A percentile compares a stretch with the other conserved stretches of the same genome.
phyloP scores from a whole-genome alignment of 2,797 vertebrate genomes.

The Leuciscus waleckii region DNA sequence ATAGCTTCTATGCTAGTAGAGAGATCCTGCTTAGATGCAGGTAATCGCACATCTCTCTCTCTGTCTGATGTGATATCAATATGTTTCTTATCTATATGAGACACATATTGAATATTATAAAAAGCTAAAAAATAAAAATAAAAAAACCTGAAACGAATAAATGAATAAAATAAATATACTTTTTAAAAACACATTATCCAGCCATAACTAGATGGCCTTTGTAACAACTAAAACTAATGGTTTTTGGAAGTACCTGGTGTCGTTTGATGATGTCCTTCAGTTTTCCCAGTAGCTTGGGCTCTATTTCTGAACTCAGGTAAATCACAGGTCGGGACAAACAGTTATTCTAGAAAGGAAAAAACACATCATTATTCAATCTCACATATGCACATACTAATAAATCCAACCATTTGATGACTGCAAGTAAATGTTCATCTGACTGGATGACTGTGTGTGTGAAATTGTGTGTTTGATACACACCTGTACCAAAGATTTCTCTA shows the following conservation, averaged over 20 bases:
- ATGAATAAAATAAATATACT: not conserved
- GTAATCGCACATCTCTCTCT: not conserved
- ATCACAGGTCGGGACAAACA: slow-evolving; percentile 93
- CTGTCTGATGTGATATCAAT: not conserved
- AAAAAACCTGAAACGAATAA: not conserved
- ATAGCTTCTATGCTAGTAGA: not conserved
- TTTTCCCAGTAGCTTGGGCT: slow-evolving; percentile 93
- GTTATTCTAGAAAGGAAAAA: slow-evolving; percentile 84
- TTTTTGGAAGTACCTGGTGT: slow-evolving; percentile 84
- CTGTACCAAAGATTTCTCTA: slow-evolving; percentile 96
- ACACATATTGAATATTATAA: not conserved
- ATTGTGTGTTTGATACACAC: slow-evolving; percentile 67
- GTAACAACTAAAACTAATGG: not conserved
- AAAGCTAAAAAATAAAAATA: not conserved
- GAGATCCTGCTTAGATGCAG: not conserved
- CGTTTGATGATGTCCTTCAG: slow-evolving; percentile 96
- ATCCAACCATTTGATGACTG: not conserved
- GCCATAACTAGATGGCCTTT: not conserved
- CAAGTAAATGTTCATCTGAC: slow-evolving; percentile 1
- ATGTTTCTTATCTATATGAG: not conserved
- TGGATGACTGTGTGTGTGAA: not conserved
- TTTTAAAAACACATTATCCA: not conserved
- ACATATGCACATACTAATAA: not conserved
- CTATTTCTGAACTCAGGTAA: slow-evolving; percentile 92
- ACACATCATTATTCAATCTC: not conserved